phyloP scores from a whole-genome alignment of 2,888 invertebrate species.

The Lordiphosa fenestrarum region DNA sequence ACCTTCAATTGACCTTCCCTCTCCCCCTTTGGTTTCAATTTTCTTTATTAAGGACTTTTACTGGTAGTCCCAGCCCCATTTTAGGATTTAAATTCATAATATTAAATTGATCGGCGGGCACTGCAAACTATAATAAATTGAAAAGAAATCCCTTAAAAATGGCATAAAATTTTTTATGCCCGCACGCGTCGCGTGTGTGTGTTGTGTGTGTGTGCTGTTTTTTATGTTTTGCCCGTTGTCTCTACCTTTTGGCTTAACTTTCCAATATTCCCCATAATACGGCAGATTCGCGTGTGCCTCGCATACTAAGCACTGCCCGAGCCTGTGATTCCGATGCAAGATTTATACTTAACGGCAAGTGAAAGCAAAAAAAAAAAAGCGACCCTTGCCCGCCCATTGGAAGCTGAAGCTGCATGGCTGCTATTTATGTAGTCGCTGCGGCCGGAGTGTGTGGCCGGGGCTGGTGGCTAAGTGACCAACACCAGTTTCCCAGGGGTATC shows the following conservation, averaged over 20 bases:
- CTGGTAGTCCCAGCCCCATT: too few relatives aligned
- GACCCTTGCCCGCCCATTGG: background rate
- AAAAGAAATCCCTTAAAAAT: conserved; percentile 49
- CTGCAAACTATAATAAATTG: conserved; percentile 57
- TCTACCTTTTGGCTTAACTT: conserved; percentile 22
- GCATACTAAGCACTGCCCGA: conserved; percentile 54
- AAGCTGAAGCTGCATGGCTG: background rate
- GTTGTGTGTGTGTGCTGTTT: background rate
- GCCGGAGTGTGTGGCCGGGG: background rate
- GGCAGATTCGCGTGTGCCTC: conserved; percentile 43
- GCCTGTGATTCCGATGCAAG: conserved; percentile 40
- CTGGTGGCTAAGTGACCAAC: conserved; percentile 56
- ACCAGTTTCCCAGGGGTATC: conserved; percentile 77
- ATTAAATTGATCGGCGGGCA: conserved; percentile 31
- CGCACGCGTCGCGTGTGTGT: background rate
- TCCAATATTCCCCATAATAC: conserved; percentile 50
- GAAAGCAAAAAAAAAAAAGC: conserved; percentile 11
- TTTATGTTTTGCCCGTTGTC: conserved; percentile 9
- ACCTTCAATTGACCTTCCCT: too few relatives aligned
- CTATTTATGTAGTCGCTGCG: conserved; percentile 1
- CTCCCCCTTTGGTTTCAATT: too few relatives aligned
- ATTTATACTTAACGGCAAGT: conserved; percentile 55
- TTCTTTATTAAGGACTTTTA: too few relatives aligned
- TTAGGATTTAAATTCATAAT: conserved; percentile 44
- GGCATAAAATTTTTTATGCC: conserved; percentile 45